Percentiles rank a stretch among this genome's conserved stretches.
Evolutionary conservation across 1,140 invertebrate species (phyloP).

Genomic region (Cyclargus thomasi): DNA sequence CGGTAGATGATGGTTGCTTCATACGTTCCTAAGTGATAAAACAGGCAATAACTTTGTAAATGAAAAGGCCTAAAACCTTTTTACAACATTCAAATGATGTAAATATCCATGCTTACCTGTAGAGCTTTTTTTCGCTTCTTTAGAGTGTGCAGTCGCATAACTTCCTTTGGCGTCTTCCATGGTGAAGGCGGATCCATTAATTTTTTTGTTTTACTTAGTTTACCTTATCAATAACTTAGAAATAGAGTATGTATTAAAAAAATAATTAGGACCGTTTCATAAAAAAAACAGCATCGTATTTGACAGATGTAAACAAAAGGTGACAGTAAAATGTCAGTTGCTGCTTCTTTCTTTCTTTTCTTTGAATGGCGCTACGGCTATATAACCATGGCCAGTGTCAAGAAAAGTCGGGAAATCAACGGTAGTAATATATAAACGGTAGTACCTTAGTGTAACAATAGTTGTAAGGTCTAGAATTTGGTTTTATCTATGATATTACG

Average conservation of each 20-base stretch:
- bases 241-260: not conserved
- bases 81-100: constrained; percentile 24
- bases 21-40: constrained; percentile 58
- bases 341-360: not conserved
- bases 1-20: constrained; percentile 52
- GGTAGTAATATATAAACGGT: too few species aligned
- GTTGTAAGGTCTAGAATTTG: too few species aligned
- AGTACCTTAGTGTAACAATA: too few species aligned
- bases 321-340: not conserved
- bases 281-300: not conserved
- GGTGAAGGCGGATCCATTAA: constrained; percentile 61
- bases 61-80: too few species aligned
- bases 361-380: too few species aligned
- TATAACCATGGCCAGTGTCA: too few species aligned
- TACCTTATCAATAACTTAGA: not conserved
- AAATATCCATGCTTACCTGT: constrained; percentile 71
- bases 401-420: too few species aligned
- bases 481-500: too few species aligned
- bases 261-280: not conserved
- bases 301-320: constrained; percentile 1
- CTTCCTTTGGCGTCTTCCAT: constrained; percentile 75
- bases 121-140: constrained; percentile 82
- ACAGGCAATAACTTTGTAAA: constrained; percentile 3
- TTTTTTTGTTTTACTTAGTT: not conserved
- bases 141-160: constrained; percentile 81